A percentile compares a stretch with the other conserved stretches of the same genome.
Conservation (phyloP, 2,113 vertebrate species). For the Grammomys dolichurus region DNA sequence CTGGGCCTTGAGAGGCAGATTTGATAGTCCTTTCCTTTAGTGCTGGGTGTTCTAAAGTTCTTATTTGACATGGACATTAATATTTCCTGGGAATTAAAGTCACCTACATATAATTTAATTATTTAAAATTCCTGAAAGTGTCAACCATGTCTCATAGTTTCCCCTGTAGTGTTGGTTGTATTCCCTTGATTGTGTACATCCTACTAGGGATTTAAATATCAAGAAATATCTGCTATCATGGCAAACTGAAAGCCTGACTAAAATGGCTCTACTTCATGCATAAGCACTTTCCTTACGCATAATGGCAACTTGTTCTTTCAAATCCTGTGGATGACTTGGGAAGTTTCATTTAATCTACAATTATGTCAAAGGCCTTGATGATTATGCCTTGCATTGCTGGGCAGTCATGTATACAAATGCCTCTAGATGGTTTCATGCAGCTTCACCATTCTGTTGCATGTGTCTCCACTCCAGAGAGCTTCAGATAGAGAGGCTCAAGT, state of each 20-base stretch:
- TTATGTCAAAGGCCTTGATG: slow-evolving; percentile 29
- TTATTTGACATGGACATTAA: too few species aligned
- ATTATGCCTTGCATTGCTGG: slow-evolving; percentile 74
- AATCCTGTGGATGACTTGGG: slow-evolving; percentile 31
- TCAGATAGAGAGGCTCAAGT: slow-evolving; percentile 54
- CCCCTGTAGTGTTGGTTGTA: not conserved
- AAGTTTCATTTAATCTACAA: slow-evolving; percentile 58
- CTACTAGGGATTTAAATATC: not conserved
- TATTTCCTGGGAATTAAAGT: not conserved
- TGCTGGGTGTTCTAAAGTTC: not conserved
- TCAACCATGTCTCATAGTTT: not conserved
- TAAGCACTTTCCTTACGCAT: not conserved
- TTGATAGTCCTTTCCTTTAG: not conserved
- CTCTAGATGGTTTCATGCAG: slow-evolving; percentile 74
- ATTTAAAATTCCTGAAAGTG: not conserved
- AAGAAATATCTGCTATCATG: not conserved
- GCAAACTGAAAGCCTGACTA: not conserved
- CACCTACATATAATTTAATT: not conserved
- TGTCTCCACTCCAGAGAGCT: slow-evolving; percentile 70
- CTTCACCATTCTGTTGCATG: slow-evolving; percentile 67
- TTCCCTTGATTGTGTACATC: not conserved
- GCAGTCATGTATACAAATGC: slow-evolving; percentile 57
- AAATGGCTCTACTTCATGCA: not conserved
- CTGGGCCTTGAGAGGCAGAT: not conserved
- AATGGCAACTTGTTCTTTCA: not conserved